A percentile compares a stretch with the other conserved stretches of the same genome.
phyloP scores from a whole-genome alignment of 30 jellyfish, hydroid and myxozoan species.

The Sanderia malayensis region DNA sequence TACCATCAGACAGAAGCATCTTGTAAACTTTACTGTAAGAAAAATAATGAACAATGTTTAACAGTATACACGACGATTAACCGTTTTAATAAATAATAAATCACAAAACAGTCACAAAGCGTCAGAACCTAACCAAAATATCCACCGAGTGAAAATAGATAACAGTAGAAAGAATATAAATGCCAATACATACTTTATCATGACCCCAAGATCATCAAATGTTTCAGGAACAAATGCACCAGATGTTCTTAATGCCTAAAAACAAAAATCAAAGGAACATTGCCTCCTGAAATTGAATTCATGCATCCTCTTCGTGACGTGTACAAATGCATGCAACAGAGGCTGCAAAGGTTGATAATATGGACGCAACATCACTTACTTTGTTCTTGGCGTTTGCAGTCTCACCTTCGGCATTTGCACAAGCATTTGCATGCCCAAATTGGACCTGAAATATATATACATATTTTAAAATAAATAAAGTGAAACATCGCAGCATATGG shows the following conservation, averaged over 20 bases:
- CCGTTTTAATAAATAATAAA: too few relatives aligned
- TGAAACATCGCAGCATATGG: too few relatives aligned
- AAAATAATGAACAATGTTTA: neutral
- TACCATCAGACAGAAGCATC: constrained; percentile 60
- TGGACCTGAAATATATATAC: constrained; percentile 66
- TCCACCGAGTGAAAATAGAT: too few relatives aligned
- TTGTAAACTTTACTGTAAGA: constrained; percentile 64
- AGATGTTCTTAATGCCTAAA: constrained; percentile 79
- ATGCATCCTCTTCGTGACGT: too few relatives aligned
- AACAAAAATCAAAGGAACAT: neutral
- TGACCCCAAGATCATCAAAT: constrained; percentile 83
- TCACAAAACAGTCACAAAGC: too few relatives aligned
- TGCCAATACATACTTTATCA: constrained; percentile 68
- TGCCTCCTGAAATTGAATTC: neutral
- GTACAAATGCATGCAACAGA: neutral
- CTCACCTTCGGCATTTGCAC: constrained; percentile 93
- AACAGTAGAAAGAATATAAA: too few relatives aligned
- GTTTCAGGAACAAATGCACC: constrained; percentile 97
- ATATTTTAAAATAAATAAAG: neutral
- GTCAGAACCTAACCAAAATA: too few relatives aligned
- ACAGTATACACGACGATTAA: neutral
- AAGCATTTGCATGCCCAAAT: constrained; percentile 99
- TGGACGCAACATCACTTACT: constrained; percentile 42
- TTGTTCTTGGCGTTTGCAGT: constrained; percentile 93
- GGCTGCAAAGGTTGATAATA: neutral